A percentile compares a stretch with the other conserved stretches of the same genome.
phyloP scores from a whole-genome alignment of 2,888 invertebrate species.

The Trachelus troglodyta region DNA sequence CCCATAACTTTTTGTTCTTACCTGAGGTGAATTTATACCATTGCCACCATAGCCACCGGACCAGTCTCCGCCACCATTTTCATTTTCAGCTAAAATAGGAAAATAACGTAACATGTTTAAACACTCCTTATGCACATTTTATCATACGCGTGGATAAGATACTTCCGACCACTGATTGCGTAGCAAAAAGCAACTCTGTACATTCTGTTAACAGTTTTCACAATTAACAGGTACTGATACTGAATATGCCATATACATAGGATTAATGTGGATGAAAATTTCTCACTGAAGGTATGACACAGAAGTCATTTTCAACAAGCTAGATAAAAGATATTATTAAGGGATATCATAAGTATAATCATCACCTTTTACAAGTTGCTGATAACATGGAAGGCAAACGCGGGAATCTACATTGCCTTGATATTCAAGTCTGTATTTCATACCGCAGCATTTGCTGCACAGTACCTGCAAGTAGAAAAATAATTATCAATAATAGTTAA shows the following conservation, averaged over 20 bases:
- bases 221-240: background rate
- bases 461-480: slow-evolving; percentile 71
- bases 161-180: background rate
- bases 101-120: background rate
- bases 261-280: background rate
- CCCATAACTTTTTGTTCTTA: slow-evolving; percentile 29
- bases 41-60: slow-evolving; percentile 45
- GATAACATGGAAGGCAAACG: slow-evolving; percentile 80
- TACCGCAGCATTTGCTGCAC: slow-evolving; percentile 82
- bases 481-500: background rate
- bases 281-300: background rate
- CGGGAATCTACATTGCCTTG: slow-evolving; percentile 80
- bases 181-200: background rate
- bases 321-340: background rate
- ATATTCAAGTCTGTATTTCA: slow-evolving; percentile 78
- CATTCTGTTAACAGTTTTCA: background rate
- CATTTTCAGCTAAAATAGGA: slow-evolving; percentile 49
- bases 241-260: too few relatives aligned
- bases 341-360: background rate
- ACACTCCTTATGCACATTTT: background rate
- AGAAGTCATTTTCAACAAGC: background rate
- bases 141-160: background rate
- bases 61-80: slow-evolving; percentile 55
- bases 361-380: slow-evolving; percentile 69
- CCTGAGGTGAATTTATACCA: slow-evolving; percentile 58